Evolutionary conservation across 1,140 invertebrate species (phyloP), one percentile per base, ranked within the genome.

Genomic region (Drosophila cardini): DNA sequence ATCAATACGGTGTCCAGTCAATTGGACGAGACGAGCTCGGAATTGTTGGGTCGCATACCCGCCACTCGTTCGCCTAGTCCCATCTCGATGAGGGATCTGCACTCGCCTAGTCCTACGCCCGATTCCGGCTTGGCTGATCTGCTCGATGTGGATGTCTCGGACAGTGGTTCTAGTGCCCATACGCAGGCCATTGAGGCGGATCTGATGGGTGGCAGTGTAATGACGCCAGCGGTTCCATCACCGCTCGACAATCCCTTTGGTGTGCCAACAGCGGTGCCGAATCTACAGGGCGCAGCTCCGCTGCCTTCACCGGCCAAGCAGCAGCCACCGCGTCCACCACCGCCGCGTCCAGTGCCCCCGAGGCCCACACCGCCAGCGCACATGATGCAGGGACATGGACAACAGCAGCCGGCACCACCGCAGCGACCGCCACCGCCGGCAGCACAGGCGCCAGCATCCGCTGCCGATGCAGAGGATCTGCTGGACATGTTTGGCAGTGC

Each of bases 21-120:
- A 45, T 95, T 98, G 96, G 96, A 98, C 89, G 96, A 97, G 26
- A 96, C 96, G 0, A 97, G 96, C 60, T 96, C 96, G 15, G 95
- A 97, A 90, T 93, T 98, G 48, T 86, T 97, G 40, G 96, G 97
- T 72, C 95, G 96, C 46, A 94, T 97, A 45, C 95, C 96, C 70
- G 96, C 95, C 7, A 97, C 96, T 1, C 94, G 96, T 69, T 96
- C 96, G 1, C 96, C 96, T 0, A 97, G 96, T 91, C 96, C 96
- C 1, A 96, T 96, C 0, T 95, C 96, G 10, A 96, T 96, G 93
- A 92, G 95, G 43, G 95, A 96, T 76, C 93, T 96, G 15, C 96
- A 96, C 87, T 96, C 96, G 1, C 96, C 96, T 1, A 97, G 96
- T 75, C 96, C 96, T 0, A 97, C 96, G 2, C 96, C 96, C 0